Base-by-base conservation (phyloP, 2,797 vertebrate species). In the Thalassophryne amazonica region DNA sequence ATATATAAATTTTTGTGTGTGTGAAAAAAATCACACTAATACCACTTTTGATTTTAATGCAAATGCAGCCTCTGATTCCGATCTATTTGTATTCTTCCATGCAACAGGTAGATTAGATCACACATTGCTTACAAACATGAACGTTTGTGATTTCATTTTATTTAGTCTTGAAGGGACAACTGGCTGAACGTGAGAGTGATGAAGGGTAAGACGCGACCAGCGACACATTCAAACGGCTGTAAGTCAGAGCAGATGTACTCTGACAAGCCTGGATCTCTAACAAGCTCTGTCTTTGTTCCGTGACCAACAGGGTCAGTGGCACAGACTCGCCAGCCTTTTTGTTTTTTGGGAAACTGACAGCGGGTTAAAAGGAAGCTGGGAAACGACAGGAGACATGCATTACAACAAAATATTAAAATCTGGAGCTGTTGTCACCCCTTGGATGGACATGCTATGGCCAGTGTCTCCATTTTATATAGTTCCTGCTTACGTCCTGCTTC, bases 251-350 rank as follows among this genome's bases (percentile, higher is more conserved):
- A 70, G 66, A 48, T 25, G 46, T 58, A 51, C n/a, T n/a, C n/a
- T 57, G 37, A 64, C 18, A 14, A 55, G 45, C 36, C 37, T 12
- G 0, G 57, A 62, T 73, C 60, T 42, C 14, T 37, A 76, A 79
- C 82, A 86, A 63, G 41, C 58, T 22, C 17, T 11, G 18, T 67
- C 81, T 81, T 84, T 85, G 79, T 84, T 61, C 48, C 16, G 18
- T 11, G 46, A 41, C 51, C 15, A 35, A n/a, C 24, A 20, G 64
- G 76, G 72, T 83, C 80, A 78, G 58, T 43, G 11, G 51, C 67
- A 32, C 60, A 43, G 49, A 33, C 46, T 47, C 21, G 6, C 23
- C 18, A 42, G 78, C 49, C 39, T 75, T 73, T 68, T 72, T 79
- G 81, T 76, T 79, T 76, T 66, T 61, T 62, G 60, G n/a, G 50